Base-by-base conservation (phyloP, 2,888 invertebrate species). In the Congeria kusceri region DNA sequence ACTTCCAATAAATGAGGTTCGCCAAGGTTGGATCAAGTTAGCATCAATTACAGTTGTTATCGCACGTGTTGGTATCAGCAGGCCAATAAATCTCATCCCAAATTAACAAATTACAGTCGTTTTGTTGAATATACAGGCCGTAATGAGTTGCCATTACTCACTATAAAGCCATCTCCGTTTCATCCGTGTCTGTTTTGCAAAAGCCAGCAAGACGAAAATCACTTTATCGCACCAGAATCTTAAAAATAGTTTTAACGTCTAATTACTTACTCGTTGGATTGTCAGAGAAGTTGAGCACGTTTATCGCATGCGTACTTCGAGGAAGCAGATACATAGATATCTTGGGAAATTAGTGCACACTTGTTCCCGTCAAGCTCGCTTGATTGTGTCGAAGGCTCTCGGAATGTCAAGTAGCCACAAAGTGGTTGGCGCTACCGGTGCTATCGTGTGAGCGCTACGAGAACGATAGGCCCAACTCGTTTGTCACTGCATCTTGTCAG, bases 341-440 rank as follows among this genome's bases (percentile, higher is more conserved):
- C 75, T 46, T 32, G 65, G 69, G 75, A 68, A 75, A 75, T 75
- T 69, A 75, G 59, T 61, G 58, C 47, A 29, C 75, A 69, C 75
- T 75, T 74, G 73, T 67, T 74, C 57, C 20, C 53, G 53, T 53
- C 20, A 53, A 20, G 23, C 25, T 15, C 23, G 25, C 25, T 1
- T 7, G 5, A 5, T 53, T 53, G 23, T 53, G 3, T 13, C 53
- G 53, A 25, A 53, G 11, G 25, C 53, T 23, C 20, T 53, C 53
- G 53, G 18, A 4, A 53, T n/a, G n/a, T n/a, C n/a, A 9, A 32
- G 32, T 32, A 9, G 32, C 32, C 5, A 9, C 32, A 9, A 32
- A 32, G 32, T 32, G 32, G 32, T 9, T 32, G 32, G 32, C 32
- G 32, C 32, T 32, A 32, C 32, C 32, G 32, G 32, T 32, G 9